Conservation (phyloP, 2,113 vertebrate genomes). For the Jacana jacana region DNA sequence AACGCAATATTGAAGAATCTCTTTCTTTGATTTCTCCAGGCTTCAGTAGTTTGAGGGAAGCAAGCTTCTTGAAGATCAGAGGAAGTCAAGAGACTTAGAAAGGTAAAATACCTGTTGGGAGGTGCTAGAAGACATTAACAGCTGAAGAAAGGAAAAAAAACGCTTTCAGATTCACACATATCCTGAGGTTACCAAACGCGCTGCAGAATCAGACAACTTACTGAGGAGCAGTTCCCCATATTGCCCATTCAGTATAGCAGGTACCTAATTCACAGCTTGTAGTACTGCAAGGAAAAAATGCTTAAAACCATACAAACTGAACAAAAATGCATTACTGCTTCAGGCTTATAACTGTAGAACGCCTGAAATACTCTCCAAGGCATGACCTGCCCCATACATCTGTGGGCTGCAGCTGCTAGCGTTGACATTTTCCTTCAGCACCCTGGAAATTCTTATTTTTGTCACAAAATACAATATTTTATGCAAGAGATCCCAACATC, state of each 20-base stretch:
- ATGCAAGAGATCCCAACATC: background rate
- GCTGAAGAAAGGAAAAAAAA: slow-evolving; percentile 20
- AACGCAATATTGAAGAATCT: background rate
- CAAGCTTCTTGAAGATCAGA: background rate
- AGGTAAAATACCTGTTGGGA: slow-evolving; percentile 8
- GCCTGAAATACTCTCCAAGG: background rate
- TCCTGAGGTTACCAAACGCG: background rate
- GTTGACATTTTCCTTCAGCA: slow-evolving; percentile 12
- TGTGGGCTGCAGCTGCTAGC: background rate
- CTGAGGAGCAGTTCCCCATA: background rate
- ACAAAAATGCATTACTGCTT: background rate
- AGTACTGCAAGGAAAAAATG: background rate
- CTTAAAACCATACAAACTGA: background rate
- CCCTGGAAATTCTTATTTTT: background rate
- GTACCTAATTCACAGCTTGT: background rate
- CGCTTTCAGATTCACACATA: background rate
- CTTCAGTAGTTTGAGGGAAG: background rate
- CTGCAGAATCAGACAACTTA: background rate
- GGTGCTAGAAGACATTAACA: background rate
- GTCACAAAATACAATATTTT: background rate
- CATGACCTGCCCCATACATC: background rate
- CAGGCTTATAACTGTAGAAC: background rate
- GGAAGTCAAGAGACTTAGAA: slow-evolving; percentile 3
- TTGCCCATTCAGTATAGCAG: background rate
- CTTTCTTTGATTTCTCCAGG: slow-evolving; percentile 11